phyloP scores from a whole-genome alignment of 2,888 invertebrate genomes.

The Petrolisthes cinctipes region DNA sequence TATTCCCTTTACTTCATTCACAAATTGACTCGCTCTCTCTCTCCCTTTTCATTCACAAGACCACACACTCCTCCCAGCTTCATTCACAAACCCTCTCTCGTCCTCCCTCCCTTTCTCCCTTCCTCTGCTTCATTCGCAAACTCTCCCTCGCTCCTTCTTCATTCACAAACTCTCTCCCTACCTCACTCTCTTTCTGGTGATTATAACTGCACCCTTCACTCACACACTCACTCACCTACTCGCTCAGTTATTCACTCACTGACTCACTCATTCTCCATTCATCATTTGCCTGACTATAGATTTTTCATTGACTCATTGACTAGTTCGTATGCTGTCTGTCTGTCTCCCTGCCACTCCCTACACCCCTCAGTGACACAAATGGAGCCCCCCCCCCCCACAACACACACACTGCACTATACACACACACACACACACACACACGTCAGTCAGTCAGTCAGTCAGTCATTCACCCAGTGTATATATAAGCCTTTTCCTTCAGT shows the following conservation, averaged over 20 bases:
- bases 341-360: not conserved
- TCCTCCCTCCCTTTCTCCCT: not conserved
- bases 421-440: no score
- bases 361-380: not conserved
- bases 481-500: not conserved
- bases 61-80: not conserved
- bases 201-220: not conserved
- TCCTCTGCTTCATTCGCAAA: not conserved
- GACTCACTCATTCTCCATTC: not conserved
- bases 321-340: not conserved
- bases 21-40: not conserved
- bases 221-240: not conserved
- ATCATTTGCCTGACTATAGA: not conserved
- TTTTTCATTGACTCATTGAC: not conserved
- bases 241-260: not conserved
- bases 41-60: not conserved
- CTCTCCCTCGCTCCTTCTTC: not conserved
- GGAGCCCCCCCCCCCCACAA: slow-evolving; percentile 2
- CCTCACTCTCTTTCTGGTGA: not conserved
- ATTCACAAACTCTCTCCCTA: not conserved
- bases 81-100: not conserved
- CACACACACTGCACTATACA: not conserved
- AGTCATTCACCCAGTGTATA: no score
- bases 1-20: not conserved
- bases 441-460: no score